A percentile compares a stretch with the other conserved stretches of the same genome.
Evolutionary conservation across 2,888 invertebrate species (phyloP).

Genomic region (Hypselothyrea guttata): DNA sequence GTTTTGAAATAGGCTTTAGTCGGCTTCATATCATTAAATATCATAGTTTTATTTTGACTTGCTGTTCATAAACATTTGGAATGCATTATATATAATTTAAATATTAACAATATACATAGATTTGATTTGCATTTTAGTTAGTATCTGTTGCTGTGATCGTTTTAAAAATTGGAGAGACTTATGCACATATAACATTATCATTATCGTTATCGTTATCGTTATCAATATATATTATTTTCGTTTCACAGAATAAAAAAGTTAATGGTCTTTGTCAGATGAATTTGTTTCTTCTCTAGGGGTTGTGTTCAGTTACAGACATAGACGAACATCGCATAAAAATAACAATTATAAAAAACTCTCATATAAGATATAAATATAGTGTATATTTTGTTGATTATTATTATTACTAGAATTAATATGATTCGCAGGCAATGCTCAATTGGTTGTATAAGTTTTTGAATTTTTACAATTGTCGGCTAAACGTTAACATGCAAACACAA

Average conservation of each 20-base stretch:
- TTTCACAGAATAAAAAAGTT: constrained; percentile 67
- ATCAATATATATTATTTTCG: constrained; percentile 58
- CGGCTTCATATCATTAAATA: constrained; percentile 33
- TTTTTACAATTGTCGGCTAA: constrained; percentile 48
- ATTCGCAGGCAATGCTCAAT: constrained; percentile 28
- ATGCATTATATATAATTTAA: constrained; percentile 69
- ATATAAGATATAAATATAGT: constrained; percentile 48
- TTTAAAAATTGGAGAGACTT: constrained; percentile 70
- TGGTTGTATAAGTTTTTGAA: constrained; percentile 15
- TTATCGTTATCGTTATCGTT: constrained; percentile 24
- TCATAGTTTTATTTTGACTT: constrained; percentile 31
- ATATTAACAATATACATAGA: constrained; percentile 54
- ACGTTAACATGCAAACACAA: constrained; percentile 22
- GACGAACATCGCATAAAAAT: constrained; percentile 73
- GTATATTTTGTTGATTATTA: constrained; percentile 9
- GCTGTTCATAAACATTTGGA: constrained; percentile 68
- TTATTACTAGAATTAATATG: constrained; percentile 15
- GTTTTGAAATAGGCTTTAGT: constrained; percentile 61
- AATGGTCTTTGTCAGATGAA: constrained; percentile 53
- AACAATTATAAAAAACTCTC: constrained; percentile 71
- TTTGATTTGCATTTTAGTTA: constrained; percentile 51
- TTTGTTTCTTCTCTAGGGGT: constrained; percentile 25
- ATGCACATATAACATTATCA: constrained; percentile 71
- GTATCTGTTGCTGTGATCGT: constrained; percentile 27
- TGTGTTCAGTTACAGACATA: constrained; percentile 35